phyloP scores from a whole-genome alignment of 2,113 vertebrate genomes.

The Cephalopholis sonnerati region DNA sequence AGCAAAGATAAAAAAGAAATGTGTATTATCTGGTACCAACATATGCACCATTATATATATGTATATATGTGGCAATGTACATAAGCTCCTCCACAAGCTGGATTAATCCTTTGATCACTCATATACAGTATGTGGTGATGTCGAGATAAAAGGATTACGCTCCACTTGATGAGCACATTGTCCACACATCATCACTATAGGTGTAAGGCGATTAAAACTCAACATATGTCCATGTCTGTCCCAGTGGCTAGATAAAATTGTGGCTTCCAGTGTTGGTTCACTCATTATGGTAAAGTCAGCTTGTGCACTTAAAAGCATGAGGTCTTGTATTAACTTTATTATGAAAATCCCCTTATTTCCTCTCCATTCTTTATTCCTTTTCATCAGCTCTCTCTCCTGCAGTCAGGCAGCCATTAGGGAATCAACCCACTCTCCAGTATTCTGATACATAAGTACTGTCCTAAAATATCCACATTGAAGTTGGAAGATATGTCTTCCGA shows the following conservation, averaged over 20 bases:
- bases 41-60: neutral
- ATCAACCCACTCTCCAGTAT: conserved; percentile 37
- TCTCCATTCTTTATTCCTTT: conserved; percentile 12
- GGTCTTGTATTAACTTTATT: neutral
- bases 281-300: neutral
- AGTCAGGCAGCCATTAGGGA: conserved; percentile 44
- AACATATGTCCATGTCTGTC: neutral
- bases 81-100: neutral
- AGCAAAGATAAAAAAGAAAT: neutral
- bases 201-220: neutral
- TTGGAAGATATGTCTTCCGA: conserved; percentile 33
- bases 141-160: neutral
- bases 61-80: neutral
- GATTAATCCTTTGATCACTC: neutral
- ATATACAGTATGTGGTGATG: neutral
- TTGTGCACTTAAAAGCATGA: conserved; percentile 3
- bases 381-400: conserved; percentile 35
- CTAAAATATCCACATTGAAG: conserved; percentile 62
- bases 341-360: conserved; percentile 32
- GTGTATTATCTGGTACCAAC: neutral
- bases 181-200: neutral
- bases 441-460: conserved; percentile 54
- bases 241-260: neutral
- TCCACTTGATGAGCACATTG: neutral
- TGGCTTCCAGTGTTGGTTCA: neutral